Evolutionary conservation across 1,140 invertebrate genomes (phyloP), one percentile per base, ranked within the genome.

Genomic region (Sycophila sp.): DNA sequence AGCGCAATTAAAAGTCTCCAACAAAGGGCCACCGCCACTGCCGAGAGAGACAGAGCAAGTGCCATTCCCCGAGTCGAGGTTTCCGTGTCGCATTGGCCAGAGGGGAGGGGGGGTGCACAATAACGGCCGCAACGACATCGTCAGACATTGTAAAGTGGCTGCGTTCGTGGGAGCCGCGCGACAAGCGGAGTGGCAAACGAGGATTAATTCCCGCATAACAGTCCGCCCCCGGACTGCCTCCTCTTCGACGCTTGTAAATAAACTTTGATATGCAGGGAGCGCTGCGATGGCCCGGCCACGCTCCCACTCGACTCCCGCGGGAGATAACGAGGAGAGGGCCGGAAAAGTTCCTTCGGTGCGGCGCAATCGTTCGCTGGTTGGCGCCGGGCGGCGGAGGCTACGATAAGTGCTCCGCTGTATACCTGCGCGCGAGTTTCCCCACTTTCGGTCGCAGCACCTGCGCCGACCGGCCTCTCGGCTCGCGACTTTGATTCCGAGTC

Each of bases 181-280:
- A 7, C 19, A 15, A 64, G 8, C 19, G 38, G 47, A 58, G 36
- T 22, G 53, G 53, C 51, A 67, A 58, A 67, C 38, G 64, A 67
- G 53, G 17, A 67, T 58, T 67, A 58, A 67, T 58, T 56, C 53
- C 36, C 32, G 30, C 42, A 64, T 51, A 64, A 36, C 45, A 53
- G 32, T n/a, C n/a, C 47, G 47, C 32, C 36, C 47, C 34, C 8
- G 34, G 47, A 30, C 36, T 51, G 34, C 53, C n/a, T 34, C 34
- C 60, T 30, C 63, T 24, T 40, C 24, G 49, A 10, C 42, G 5
- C 34, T 53, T 53, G 36, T 45, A 56, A 56, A 45, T 66, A 66
- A 66, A 66, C 64, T 56, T 66, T 66, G 64, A 45, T 56, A 38
- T 1, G n/a, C n/a, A n/a, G n/a, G n/a, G n/a, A n/a, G n/a, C n/a